A percentile compares a stretch with the other conserved stretches of the same genome.
Conservation (phyloP, 2,113 vertebrate genomes). For the Otocyon megalotis region DNA sequence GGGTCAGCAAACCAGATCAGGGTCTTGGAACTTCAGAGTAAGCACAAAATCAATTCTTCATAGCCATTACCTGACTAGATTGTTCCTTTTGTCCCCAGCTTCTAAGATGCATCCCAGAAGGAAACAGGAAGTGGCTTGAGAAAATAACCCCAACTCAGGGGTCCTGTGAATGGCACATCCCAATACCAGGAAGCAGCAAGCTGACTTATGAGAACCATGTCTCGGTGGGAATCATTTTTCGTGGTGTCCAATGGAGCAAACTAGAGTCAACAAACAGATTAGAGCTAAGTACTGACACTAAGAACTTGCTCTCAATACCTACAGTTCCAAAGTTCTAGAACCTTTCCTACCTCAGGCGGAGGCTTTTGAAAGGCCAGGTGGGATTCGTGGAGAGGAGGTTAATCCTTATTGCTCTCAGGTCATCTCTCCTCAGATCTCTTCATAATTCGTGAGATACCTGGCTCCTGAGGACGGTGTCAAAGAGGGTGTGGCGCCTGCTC, state of each 20-base stretch:
- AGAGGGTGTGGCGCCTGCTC: slow-evolving; percentile 71
- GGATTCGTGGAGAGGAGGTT: not conserved
- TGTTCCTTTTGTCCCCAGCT: not conserved
- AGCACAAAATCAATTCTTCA: not conserved
- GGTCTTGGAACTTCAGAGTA: not conserved
- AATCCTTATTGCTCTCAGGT: not conserved
- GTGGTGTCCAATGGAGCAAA: not conserved
- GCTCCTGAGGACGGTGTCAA: slow-evolving; percentile 59
- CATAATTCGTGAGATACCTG: not conserved
- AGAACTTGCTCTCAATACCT: not conserved
- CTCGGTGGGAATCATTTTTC: not conserved
- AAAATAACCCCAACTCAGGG: not conserved
- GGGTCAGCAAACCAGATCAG: not conserved
- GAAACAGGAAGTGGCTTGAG: not conserved
- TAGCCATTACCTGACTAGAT: not conserved
- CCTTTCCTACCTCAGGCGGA: not conserved
- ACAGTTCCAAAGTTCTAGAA: not conserved
- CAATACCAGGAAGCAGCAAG: not conserved
- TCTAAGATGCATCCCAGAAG: not conserved
- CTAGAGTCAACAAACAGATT: not conserved
- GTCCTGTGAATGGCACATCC: not conserved
- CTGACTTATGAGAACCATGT: rapidly evolving
- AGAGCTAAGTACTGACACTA: not conserved
- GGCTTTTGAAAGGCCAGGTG: not conserved
- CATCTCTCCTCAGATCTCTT: slow-evolving; percentile 7